These are phyloP conservation scores for Pygoscelis antarcticus DNA, from an alignment of 2,113 vertebrate genomes.

Conservation along the genomic window DNA sequence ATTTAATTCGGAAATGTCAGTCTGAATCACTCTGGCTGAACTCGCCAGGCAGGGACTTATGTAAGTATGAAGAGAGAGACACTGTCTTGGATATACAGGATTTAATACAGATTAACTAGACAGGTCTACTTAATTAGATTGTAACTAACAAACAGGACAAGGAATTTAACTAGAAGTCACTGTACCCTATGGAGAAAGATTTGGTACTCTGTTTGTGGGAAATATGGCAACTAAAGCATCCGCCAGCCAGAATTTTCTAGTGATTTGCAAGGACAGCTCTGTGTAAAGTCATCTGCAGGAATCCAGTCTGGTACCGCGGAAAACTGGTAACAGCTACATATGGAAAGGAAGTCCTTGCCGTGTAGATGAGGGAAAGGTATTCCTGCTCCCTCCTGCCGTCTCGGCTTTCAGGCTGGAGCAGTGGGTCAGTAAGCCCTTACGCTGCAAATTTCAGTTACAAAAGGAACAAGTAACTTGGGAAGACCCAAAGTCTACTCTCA, in stretches of 20 bases:
- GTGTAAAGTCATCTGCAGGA: neutral
- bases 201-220: neutral
- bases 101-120: neutral
- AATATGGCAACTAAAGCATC: neutral
- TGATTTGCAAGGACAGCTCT: constrained; percentile 1
- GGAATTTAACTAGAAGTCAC: neutral
- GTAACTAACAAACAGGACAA: neutral
- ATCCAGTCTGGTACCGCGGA: neutral
- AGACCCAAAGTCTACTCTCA: neutral
- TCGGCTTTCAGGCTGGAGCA: neutral
- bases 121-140: neutral
- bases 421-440: neutral
- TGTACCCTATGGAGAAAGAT: neutral
- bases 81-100: neutral
- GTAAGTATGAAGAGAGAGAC: neutral
- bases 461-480: neutral
- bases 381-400: neutral
- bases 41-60: neutral
- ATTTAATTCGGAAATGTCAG: neutral
- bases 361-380: neutral
- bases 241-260: neutral
- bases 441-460: neutral
- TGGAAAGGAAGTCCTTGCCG: neutral
- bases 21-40: constrained; percentile 33
- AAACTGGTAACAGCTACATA: neutral